These are phyloP conservation scores for Datnioides undecimradiatus DNA, from an alignment of 2,113 vertebrate species.

Conservation along the genomic window DNA sequence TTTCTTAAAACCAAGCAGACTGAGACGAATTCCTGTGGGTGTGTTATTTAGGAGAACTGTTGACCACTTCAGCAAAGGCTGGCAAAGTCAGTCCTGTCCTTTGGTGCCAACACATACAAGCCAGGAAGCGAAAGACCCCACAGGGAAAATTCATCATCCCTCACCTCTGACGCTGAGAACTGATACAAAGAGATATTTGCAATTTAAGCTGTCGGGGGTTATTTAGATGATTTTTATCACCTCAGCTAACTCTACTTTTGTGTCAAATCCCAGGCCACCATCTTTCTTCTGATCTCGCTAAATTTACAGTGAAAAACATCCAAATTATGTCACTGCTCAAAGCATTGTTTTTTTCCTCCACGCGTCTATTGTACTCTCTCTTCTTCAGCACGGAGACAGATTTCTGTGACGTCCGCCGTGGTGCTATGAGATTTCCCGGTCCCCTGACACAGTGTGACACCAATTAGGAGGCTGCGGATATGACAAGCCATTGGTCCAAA, in stretches of 20 bases:
- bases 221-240: neutral
- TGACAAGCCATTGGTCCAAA: conserved; percentile 70
- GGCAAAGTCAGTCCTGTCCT: conserved; percentile 37
- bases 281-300: neutral
- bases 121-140: conserved; percentile 50
- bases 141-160: conserved; percentile 28
- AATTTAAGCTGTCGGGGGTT: neutral
- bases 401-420: conserved; percentile 31
- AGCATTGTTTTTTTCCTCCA: conserved; percentile 15
- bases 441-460: conserved; percentile 60
- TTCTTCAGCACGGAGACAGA: conserved; percentile 1
- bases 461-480: conserved; percentile 60
- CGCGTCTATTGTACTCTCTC: neutral
- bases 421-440: conserved; percentile 20
- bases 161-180: neutral
- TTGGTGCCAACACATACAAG: conserved; percentile 64
- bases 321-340: neutral
- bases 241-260: neutral
- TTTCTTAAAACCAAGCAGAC: conserved; percentile 60
- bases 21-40: conserved; percentile 66
- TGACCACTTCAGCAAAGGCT: conserved; percentile 61
- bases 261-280: conserved; percentile 4
- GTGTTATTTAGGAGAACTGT: conserved; percentile 61
- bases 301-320: conserved; percentile 18
- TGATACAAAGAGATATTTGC: conserved; percentile 19